phyloP scores from a whole-genome alignment of 1,140 invertebrate species.

The Drosophila watanabei region DNA sequence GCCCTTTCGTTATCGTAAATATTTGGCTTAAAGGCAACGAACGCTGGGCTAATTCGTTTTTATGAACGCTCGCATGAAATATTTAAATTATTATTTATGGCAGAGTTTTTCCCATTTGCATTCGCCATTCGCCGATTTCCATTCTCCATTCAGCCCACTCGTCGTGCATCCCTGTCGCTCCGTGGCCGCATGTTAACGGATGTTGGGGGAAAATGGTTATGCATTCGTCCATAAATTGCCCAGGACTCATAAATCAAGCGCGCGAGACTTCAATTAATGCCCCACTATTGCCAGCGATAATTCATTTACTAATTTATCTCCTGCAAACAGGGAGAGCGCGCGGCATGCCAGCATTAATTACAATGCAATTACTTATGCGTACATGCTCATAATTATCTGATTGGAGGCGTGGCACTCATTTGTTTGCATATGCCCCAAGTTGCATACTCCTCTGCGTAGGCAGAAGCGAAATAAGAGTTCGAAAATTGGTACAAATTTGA shows the following conservation, averaged over 20 bases:
- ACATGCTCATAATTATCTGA: slow-evolving; percentile 70
- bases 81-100: slow-evolving; percentile 83
- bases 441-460: background rate
- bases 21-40: slow-evolving; percentile 64
- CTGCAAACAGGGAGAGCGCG: slow-evolving; percentile 39
- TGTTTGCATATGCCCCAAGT: slow-evolving; percentile 55
- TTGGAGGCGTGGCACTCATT: slow-evolving; percentile 52
- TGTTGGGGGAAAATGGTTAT: slow-evolving; percentile 65
- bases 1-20: slow-evolving; percentile 38
- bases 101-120: slow-evolving; percentile 67
- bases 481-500: slow-evolving; percentile 19
- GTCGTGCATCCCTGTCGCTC: slow-evolving; percentile 17
- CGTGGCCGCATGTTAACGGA: slow-evolving; percentile 35
- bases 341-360: slow-evolving; percentile 73
- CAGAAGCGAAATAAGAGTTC: background rate
- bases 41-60: slow-evolving; percentile 69
- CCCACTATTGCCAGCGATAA: slow-evolving; percentile 77
- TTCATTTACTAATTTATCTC: slow-evolving; percentile 83
- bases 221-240: slow-evolving; percentile 67
- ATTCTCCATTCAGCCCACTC: slow-evolving; percentile 22
- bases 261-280: slow-evolving; percentile 79
- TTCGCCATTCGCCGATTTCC: slow-evolving; percentile 32
- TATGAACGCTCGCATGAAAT: slow-evolving; percentile 60
- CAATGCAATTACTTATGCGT: slow-evolving; percentile 76
- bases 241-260: slow-evolving; percentile 71